Conservation (phyloP, 1,140 invertebrate species). For the Argopecten irradians region DNA sequence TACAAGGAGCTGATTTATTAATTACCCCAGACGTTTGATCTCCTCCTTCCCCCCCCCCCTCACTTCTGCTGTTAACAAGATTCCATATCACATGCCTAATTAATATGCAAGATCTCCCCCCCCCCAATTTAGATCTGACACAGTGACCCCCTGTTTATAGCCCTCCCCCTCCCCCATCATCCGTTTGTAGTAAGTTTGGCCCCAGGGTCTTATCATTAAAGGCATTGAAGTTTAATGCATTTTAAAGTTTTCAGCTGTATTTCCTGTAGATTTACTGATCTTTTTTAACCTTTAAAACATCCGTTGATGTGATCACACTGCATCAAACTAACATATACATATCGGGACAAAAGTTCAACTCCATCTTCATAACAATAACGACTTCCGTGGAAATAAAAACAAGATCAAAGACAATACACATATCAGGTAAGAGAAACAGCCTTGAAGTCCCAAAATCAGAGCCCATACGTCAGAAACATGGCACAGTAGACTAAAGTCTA, state of each 20-base stretch:
- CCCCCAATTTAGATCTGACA: not conserved
- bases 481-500: not conserved
- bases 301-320: not conserved
- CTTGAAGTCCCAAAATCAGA: not conserved
- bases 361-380: not conserved
- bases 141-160: not conserved
- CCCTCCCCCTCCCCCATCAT: not conserved
- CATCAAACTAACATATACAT: not conserved
- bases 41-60: not conserved
- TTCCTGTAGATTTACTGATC: not conserved
- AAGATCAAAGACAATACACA: not conserved
- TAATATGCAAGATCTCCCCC: not conserved
- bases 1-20: not conserved
- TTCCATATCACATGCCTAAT: not conserved
- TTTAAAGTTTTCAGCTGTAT: not conserved
- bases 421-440: not conserved
- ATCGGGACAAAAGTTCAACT: not conserved
- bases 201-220: not conserved
- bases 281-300: conserved; percentile 1
- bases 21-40: not conserved
- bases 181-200: not conserved
- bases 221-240: not conserved
- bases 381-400: not conserved
- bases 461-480: not conserved
- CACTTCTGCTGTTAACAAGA: not conserved